Base-by-base conservation (phyloP, 2,113 vertebrate species). In the Platycercus adscitus region DNA sequence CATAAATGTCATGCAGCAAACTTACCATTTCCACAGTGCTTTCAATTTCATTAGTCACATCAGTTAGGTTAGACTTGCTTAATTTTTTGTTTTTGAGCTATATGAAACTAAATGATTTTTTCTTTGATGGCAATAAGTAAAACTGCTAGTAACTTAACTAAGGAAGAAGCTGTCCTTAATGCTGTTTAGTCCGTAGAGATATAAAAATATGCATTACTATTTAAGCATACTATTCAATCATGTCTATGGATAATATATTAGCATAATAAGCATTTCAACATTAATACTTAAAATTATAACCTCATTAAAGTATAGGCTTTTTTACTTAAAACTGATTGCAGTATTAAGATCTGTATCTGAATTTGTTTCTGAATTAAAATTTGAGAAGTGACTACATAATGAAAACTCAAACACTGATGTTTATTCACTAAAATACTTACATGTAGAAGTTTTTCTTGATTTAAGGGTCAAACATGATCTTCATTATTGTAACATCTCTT, bases 1-100 rank as follows among this genome's bases (percentile, higher is more conserved):
- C 68, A 81, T 91, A 81, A 96, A 93, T 96, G 88, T 95, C 94
- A 92, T 87, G 84, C 75, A 86, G 73, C 55, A 94, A 96, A 95
- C 65, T 86, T 93, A 90, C 19, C 66, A 86, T 93, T 76, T 65
- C 68, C 72, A 52, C 25, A 68, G 58, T 71, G 75, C 63, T 94
- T 97, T 96, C 66, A 92, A 9, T 88, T 94, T 91, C 65, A 89
- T 97, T 91, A 95, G 92, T 94, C 61, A 53, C 26, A 75, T 82
- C 47, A 88, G 15, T 95, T 93, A 80, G 9, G 37, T 76, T 91
- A 56, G 65, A 58, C 37, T 91, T 80, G 23, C 25, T 84, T 78
- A 29, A 56, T 93, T 76, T 90, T 80, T 90, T 76, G 31, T 4
- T 95, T 87, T 75, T 82, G 43, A 85, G n/a, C 56, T 86, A 25